These are phyloP conservation scores for Pygoscelis adeliae DNA, from an alignment of 2,113 vertebrate species.

Conservation along the genomic window DNA sequence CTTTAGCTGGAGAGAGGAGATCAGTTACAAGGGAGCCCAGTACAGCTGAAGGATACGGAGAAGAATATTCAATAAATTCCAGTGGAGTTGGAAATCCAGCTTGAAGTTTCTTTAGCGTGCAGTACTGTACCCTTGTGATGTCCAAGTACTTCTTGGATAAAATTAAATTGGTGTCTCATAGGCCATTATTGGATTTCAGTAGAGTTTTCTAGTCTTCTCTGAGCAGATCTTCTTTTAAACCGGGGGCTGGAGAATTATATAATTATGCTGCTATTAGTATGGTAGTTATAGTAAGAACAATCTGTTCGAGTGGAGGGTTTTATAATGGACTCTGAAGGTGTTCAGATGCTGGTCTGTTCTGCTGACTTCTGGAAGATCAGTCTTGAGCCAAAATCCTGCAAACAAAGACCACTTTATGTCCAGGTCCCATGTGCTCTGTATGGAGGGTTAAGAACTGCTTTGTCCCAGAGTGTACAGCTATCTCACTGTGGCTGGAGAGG, in stretches of 20 bases:
- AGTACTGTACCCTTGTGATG: background rate
- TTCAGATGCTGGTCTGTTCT: background rate
- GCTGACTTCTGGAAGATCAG: background rate
- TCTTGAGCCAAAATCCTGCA: background rate
- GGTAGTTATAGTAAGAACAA: background rate
- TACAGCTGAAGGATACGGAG: background rate
- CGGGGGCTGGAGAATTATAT: background rate
- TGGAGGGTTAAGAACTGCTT: background rate
- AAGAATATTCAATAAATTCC: background rate
- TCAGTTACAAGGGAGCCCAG: background rate
- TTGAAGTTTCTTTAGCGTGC: background rate
- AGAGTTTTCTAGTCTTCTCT: background rate
- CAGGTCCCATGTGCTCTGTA: background rate
- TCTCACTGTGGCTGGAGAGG: background rate
- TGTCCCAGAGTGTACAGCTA: background rate
- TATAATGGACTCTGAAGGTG: background rate
- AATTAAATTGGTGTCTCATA: background rate
- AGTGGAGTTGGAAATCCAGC: background rate
- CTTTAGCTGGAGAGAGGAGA: background rate
- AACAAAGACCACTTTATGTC: background rate
- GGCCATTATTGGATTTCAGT: background rate
- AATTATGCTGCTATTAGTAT: conserved; percentile 35
- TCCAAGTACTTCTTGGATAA: conserved; percentile 2
- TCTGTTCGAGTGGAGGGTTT: conserved; percentile 12
- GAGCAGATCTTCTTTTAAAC: conserved; percentile 25